Base-by-base conservation (phyloP, 2,797 vertebrate genomes). In the Chanos chanos region DNA sequence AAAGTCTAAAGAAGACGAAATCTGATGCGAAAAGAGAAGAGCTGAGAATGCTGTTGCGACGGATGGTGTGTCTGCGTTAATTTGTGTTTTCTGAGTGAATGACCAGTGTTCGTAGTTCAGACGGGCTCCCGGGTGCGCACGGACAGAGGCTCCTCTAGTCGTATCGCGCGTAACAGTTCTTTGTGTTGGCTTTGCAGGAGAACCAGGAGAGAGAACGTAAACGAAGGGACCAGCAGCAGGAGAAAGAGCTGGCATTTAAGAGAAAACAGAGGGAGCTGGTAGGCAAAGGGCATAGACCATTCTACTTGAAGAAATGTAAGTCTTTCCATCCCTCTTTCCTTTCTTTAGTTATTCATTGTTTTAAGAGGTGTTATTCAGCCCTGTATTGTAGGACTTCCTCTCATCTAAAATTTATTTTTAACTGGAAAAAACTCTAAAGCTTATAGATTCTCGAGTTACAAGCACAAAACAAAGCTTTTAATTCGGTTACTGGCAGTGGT, bases 251-350 rank as follows among this genome's bases (percentile, higher is more conserved):
- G 63, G 68, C 88, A 59, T 84, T 92, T 66, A 96, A 96, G 85
- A 90, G 68, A 65, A 77, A 87, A 64, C 92, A 85, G 77, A 78
- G 93, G 49, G 91, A 91, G 40, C 53, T 85, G 66, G 93, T 92
- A 50, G 87, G 81, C 57, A 83, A 90, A 58, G 95, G 95, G 5
- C 86, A 85, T 15, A 88, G 77, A 6, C 95, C 94, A 0, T 96
- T 91, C 82, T 97, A 92, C 86, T 72, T 95, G 15, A 99, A 96
- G 83, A 94, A 89, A 75, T 92, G 95, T 96, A 80, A 89, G 91
- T 83, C 2, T 5, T 5, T 0, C 16, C 15, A 5, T 19, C 4
- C 37, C 48, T 36, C 25, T 3, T n/a, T 30, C 36, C 16, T 3
- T 50, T 39, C 2, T 6, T 6, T 33, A 13, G 16, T 1, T 28